Conservation (phyloP, 2,113 vertebrate genomes). For the Caranx ignobilis region DNA sequence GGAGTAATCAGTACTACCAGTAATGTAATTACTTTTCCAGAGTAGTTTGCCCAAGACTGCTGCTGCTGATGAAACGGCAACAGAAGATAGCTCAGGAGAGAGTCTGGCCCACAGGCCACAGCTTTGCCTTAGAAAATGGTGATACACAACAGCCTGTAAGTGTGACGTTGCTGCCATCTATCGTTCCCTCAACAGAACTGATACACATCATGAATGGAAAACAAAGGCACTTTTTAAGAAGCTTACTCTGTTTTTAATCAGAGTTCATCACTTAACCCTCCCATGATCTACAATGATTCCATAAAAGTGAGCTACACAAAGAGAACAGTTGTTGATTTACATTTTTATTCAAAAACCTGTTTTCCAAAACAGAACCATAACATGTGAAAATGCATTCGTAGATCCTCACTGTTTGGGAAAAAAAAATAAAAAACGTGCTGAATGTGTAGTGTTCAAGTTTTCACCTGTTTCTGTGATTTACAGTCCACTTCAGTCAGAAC, state of each 20-base stretch:
- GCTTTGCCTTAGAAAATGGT: no score
- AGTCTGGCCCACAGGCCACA: no score
- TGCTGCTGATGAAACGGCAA: no score
- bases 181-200: background rate
- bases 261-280: background rate
- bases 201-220: background rate
- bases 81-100: no score
- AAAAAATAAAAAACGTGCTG: slow-evolving; percentile 25
- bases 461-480: slow-evolving; percentile 25
- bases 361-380: slow-evolving; percentile 41
- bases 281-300: background rate
- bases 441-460: slow-evolving; percentile 6
- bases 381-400: slow-evolving; percentile 29
- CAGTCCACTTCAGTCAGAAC: slow-evolving; percentile 38
- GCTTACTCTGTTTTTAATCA: background rate
- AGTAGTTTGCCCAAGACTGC: no score
- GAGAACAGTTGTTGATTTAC: slow-evolving; percentile 21
- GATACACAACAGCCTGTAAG: no score
- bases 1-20: no score
- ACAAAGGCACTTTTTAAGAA: background rate
- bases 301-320: background rate
- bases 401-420: slow-evolving; percentile 10
- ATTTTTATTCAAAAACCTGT: slow-evolving; percentile 70
- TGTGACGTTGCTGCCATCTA: slow-evolving; percentile 42
- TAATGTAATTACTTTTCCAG: no score